Evolutionary conservation across 2,797 vertebrate species (phyloP), one percentile per base, ranked within the genome.

Genomic region (Hirundo rustica): DNA sequence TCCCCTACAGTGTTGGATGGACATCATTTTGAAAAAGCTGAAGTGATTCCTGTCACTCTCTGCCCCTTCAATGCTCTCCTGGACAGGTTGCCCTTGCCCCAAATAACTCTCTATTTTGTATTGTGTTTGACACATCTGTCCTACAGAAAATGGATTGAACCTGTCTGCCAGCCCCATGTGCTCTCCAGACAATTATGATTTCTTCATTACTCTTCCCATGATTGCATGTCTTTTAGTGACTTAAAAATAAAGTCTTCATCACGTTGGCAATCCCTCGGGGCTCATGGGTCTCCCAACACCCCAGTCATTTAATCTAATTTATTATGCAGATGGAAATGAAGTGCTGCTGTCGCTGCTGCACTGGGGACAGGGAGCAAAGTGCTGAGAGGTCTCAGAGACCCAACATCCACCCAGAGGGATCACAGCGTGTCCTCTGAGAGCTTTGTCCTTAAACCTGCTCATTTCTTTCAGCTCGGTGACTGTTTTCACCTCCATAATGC

Each of bases 241-340:
- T 92, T 93, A 62, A 89, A 96, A 95, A 92, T 92, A 60, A 92
- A 89, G 70, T 95, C 88, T 96, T 92, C 72, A 92, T 96, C 57
- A 58, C 80, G 48, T n/a, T 87, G 86, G 20, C 30, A 72, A 30
- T 95, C 94, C 85, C 74, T 68, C 11, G 77, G 89, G 86, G 89
- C 58, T 88, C n/a, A 2, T 1, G 4, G 62, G 74, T 74, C 60
- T 82, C 88, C 81, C 76, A 80, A 11, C 60, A 89, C 76, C 65
- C 81, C 73, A 86, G 1, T 38, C 40, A 61, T 89, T 96, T 93
- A 53, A 81, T 65, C 85, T 84, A 58, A 79, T 89, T 83, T 77
- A 47, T 88, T 73, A 53, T 19, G 44, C 19, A 51, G 48, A 14
- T 48, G 34, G 51, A 89, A 95, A 83, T 93, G 70, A 95, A 83